Percentiles rank a stretch among this genome's conserved stretches.
phyloP scores from a whole-genome alignment of 2,797 vertebrate species.

The Uromys caudimaculatus region DNA sequence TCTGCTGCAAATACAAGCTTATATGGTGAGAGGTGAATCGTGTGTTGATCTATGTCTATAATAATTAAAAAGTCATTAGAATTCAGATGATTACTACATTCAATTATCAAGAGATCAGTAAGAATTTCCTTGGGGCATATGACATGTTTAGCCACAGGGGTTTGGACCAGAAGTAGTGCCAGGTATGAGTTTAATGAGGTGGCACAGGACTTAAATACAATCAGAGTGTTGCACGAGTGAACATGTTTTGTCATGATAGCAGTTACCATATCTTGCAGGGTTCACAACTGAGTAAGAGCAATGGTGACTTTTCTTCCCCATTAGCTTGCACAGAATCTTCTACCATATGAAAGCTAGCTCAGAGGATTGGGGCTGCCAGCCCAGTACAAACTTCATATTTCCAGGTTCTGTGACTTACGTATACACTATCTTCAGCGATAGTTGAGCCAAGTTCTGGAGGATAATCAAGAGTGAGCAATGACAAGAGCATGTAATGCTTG shows the following conservation, averaged over 20 bases:
- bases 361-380: background rate
- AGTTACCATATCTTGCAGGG: background rate
- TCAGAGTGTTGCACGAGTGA: background rate
- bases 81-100: background rate
- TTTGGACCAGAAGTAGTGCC: background rate
- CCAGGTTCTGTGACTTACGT: background rate
- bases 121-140: background rate
- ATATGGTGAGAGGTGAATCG: background rate
- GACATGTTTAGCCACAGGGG: background rate
- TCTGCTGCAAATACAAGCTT: background rate
- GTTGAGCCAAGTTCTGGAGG: background rate
- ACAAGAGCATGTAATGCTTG: background rate
- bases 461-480: background rate
- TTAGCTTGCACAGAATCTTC: background rate
- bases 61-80: background rate
- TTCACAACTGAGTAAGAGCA: background rate
- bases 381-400: background rate
- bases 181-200: background rate
- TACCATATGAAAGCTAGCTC: background rate
- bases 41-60: background rate
- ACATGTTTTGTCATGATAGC: background rate
- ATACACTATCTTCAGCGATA: background rate
- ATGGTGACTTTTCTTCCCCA: background rate
- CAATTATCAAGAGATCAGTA: background rate
- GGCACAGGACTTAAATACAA: background rate